Base-by-base conservation (phyloP, 2,113 vertebrate species). In the Microcebus griseorufus region DNA sequence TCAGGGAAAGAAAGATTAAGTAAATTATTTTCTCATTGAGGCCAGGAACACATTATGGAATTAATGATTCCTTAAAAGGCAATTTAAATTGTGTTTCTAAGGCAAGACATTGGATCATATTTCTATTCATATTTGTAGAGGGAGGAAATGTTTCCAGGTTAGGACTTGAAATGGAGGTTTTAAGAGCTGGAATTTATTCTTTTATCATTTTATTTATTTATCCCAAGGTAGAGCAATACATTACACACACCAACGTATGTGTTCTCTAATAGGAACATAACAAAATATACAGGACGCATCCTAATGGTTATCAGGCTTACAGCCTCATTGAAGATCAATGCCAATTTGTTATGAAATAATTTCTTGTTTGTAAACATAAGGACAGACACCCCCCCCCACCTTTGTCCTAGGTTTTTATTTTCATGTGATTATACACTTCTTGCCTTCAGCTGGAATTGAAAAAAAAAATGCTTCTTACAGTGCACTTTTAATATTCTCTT, bases 21-120 rank as follows among this genome's bases (percentile, higher is more conserved):
- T 45, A 92, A 97, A 91, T 80, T 9, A 84, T 91, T 92, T 90
- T 96, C 53, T 78, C 81, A 51, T 60, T 88, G 60, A 97, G 85
- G 62, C 42, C 85, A 76, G 72, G 27, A 34, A 79, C 6, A 75
- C 55, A 60, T 48, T 70, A 78, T 72, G 42, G 90, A 88, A 94
- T 88, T 62, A 96, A 95, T 42, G 17, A 95, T 76, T 96, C n/a
- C 69, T 75, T 78, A 79, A 83, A 48, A 87, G 39, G n/a, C 23
- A 70, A 65, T 60, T 95, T 65, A 73, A 82, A 73, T 65, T 60
- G 9, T 84, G 9, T 86, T 96, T 93, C 69, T 65, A 95, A 82
- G 39, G 12, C 25, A 86, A 88, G 45, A 60, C 20, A 4, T 27
- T 81, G 55, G 23, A 62, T 94, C 22, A 37, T 85, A 88, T 78